A percentile compares a stretch with the other conserved stretches of the same genome.
These are phyloP conservation scores for Lampropteryx suffumata DNA, from an alignment of 2,888 invertebrate species.

Conservation along the genomic window DNA sequence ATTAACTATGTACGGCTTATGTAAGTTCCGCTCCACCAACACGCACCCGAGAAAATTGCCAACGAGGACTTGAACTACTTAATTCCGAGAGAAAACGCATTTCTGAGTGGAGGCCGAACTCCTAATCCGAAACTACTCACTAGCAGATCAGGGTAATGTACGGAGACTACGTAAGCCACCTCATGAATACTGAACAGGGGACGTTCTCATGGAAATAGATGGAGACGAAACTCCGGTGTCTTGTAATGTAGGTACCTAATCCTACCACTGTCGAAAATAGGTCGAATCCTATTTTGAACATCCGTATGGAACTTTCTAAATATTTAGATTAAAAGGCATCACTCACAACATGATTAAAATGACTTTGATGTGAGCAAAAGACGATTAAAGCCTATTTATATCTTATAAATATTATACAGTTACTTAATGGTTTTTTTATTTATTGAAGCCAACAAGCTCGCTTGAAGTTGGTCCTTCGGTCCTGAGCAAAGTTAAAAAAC, in stretches of 20 bases:
- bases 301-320: conserved; percentile 6
- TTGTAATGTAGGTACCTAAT: background rate
- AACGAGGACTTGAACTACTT: conserved; percentile 55
- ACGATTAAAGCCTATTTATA: conserved; percentile 2
- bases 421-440: no score
- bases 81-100: conserved; percentile 58
- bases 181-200: conserved; percentile 72
- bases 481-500: no score
- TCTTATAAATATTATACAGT: no score
- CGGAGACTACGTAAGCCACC: conserved; percentile 53
- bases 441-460: no score
- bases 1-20: conserved; percentile 35
- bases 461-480: background rate
- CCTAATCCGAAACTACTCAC: conserved; percentile 73
- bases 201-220: conserved; percentile 29
- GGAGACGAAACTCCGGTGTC: conserved; percentile 26
- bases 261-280: conserved; percentile 6
- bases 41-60: conserved; percentile 50
- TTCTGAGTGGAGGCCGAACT: conserved; percentile 50
- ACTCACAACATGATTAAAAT: conserved; percentile 6
- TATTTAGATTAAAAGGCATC: conserved; percentile 8
- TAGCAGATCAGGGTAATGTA: conserved; percentile 67
- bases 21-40: conserved; percentile 40
- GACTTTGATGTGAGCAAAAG: conserved; percentile 10
- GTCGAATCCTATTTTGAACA: conserved; percentile 3